Conservation (phyloP, 1,140 invertebrate genomes). For the Elysia chlorotica region DNA sequence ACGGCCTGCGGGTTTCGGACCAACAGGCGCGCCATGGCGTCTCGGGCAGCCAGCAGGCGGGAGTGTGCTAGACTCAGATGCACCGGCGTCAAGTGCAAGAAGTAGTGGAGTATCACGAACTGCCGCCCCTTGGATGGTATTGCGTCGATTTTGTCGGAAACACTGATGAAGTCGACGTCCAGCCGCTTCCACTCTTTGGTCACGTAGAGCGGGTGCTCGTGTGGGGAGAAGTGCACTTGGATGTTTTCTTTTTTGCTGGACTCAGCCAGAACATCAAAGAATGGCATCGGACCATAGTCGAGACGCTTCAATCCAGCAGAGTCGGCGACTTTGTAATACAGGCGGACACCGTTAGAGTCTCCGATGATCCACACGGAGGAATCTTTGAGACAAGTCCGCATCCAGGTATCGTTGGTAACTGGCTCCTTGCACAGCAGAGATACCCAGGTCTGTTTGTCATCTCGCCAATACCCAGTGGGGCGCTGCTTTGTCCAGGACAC, state of each 20-base stretch:
- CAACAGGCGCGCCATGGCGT: neutral
- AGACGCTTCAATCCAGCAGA: neutral
- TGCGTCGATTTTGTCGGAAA: neutral
- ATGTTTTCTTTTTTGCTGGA: neutral
- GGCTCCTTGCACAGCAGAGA: too few relatives aligned
- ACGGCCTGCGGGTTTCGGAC: neutral
- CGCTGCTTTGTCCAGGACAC: too few relatives aligned
- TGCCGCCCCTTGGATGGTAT: neutral
- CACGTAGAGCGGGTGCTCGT: slow-evolving; percentile 1
- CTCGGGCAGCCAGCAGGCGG: neutral
- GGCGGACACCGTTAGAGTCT: neutral
- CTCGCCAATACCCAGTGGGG: too few relatives aligned
- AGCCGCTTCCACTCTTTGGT: neutral
- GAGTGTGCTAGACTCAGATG: neutral
- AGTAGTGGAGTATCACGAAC: slow-evolving; percentile 7
- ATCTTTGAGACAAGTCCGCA: slow-evolving; percentile 1
- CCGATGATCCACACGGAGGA: neutral
- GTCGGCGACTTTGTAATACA: neutral
- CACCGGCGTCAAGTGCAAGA: neutral
- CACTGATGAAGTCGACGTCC: neutral
- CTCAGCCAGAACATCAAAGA: neutral
- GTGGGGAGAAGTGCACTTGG: neutral
- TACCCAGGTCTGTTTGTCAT: too few relatives aligned
- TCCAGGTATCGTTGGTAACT: too few relatives aligned
- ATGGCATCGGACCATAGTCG: too few relatives aligned